Base-by-base conservation (phyloP, 1,140 invertebrate genomes). In the Philopotamus ludificatus region DNA sequence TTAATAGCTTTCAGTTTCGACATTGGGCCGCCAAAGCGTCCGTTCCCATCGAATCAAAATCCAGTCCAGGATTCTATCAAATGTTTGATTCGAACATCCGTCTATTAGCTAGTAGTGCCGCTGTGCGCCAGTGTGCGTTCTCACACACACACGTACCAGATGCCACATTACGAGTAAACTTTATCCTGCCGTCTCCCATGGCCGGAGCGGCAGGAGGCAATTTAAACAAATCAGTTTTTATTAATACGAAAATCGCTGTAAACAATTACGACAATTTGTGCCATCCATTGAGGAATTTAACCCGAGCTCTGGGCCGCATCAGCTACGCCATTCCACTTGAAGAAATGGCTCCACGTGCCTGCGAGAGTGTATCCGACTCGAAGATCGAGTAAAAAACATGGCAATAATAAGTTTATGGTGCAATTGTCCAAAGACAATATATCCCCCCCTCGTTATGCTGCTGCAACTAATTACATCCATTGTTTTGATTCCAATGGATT, bases 151-250 rank as follows among this genome's bases (percentile, higher is more conserved):
- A 51, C 18, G 49, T 20, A 10, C 44, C 18, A 41, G 54, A 58
- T 60, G 57, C 39, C 39, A 42, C 57, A 47, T 60, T 47, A 60
- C 57, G 57, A 60, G 57, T 60, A 60, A 60, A 62, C 51, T 62
- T 62, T 39, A 53, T 62, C 58, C 45, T 60, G 20, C 20, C 45
- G 28, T 44, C 28, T 62, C 44, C 25, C 34, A 62, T 51, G 39
- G 60, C 47, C 60, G 44, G 42, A 50, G 60, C 60, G 60, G 47
- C 60, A 50, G 47, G 60, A 62, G 62, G 62, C 67, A 70, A 70
- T 70, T 70, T 70, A 70, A 66, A 70, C 67, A 70, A 70, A 70
- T 70, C 67, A 70, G 63, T 70, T 70, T 70, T 70, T 70, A 70
- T 70, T 70, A 70, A 70, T 70, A 70, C 64, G 67, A 70, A 70